Evolutionary conservation across 2,888 invertebrate genomes (phyloP), one percentile per base, ranked within the genome.

Genomic region (Oligia latruncula): DNA sequence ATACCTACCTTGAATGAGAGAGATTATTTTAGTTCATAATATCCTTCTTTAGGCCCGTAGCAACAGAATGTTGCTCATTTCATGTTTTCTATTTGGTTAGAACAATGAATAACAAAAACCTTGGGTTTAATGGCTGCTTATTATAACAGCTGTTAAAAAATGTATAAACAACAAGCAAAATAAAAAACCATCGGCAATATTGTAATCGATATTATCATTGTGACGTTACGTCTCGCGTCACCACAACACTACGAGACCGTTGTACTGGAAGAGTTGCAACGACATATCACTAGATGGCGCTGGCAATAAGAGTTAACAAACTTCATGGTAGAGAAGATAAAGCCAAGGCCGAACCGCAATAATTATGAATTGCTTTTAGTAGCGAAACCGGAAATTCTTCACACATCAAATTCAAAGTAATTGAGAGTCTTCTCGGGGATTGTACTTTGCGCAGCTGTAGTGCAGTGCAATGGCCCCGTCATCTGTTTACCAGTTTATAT

Each of bases 231-330:
- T 15, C 13, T 15, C 15, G 11, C 29, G 11, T 29, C 43, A 17
- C 4, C 17, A 78, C 35, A 55, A 55, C 64, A 35, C 17, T 8
- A 52, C 23, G 17, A 64, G 60, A 66, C 15, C 49, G 3, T 60
- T 52, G 5, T 15, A 17, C 20, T 55, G 6, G 11, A 79, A 65
- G 17, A 29, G 73, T 87, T 77, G 78, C 43, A 17, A 23, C 13
- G 4, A 71, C 0, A 23, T 58, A 20, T 15, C 49, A 23, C 62
- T 82, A 83, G 83, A 82, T 86, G 83, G 82, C 86, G 76, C 60
- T 75, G 46, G 15, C 29, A 6, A 15, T 46, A 62, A 55, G 55
- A 64, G 20, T 70, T 64, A 40, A 58, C n/a, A n/a, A 65, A 71
- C 68, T 70, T 72, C 58, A 84, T 73, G 60, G 70, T 60, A 85